Percentiles rank a stretch among this genome's conserved stretches.
Evolutionary conservation across 2,113 vertebrate genomes (phyloP).

Genomic region (Hemibagrus wyckioides): DNA sequence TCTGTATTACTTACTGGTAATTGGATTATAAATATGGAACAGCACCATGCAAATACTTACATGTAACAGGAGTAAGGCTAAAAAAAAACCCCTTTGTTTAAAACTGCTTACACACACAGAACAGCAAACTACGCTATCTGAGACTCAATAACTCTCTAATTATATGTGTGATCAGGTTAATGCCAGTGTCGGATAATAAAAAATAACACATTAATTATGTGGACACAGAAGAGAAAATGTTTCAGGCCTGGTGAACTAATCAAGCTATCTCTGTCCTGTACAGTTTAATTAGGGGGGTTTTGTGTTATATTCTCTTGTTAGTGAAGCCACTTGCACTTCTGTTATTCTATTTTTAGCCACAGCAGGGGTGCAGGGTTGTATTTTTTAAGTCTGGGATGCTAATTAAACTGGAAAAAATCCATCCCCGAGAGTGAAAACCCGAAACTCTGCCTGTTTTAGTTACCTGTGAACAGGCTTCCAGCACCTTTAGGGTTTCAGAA

Average conservation of each 20-base stretch:
- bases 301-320: not conserved
- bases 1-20: slow-evolving; percentile 1
- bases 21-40: slow-evolving; percentile 19
- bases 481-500: not conserved
- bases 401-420: not conserved
- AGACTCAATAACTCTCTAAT: not conserved
- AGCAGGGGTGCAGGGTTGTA: not conserved
- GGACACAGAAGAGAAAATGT: slow-evolving; percentile 25
- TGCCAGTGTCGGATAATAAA: slow-evolving; percentile 50
- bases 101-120: not conserved
- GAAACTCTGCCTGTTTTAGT: not conserved
- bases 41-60: not conserved
- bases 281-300: slow-evolving; percentile 14
- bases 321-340: not conserved
- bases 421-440: not conserved
- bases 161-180: slow-evolving; percentile 26
- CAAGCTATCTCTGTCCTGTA: slow-evolving; percentile 45
- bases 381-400: not conserved
- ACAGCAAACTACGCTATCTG: not conserved
- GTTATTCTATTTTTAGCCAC: not conserved
- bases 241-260: slow-evolving; percentile 39
- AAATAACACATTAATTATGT: slow-evolving; percentile 58
- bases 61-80: not conserved
- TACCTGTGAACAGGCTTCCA: not conserved
- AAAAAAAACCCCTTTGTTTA: not conserved